Evolutionary conservation across 2,888 invertebrate genomes (phyloP), one percentile per base, ranked within the genome.

Genomic region (Lottia gigantea): DNA sequence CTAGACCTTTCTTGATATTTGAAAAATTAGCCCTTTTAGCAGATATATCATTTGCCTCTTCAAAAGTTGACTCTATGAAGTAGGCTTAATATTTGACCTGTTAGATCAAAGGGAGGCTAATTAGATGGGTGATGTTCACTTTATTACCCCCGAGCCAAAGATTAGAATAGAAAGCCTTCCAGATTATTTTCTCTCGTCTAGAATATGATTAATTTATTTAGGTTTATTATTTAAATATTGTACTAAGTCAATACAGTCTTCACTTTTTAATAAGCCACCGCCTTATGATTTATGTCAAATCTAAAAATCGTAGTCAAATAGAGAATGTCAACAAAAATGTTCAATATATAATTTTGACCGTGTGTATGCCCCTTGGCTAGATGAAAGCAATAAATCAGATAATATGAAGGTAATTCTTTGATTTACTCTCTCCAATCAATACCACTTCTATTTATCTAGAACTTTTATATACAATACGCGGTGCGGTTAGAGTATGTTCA

Each of bases 311-410:
- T 8, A 55, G 12, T 55, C 55, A 55, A 55, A 55, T 55, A 55
- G 12, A 14, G 55, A 19, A 55, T 55, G 55, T 55, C 55, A 55
- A 55, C 55, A 55, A 55, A 55, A 16, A 23, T 40, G 55, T 19
- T 19, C 23, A 55, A 55, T 55, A 55, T 55, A 55, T 23, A 55
- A 23, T 55, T 55, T 23, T 23, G 40, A 40, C 23, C 19, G 55
- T 55, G 55, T 55, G 23, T 55, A 55, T 55, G 23, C 55, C 55
- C 55, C 55, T 55, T 23, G 55, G 55, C 55, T 19, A 55, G 19
- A 55, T 23, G 19, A 55, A 55, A 19, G 19, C 55, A 23, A 55
- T 55, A 55, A 55, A 55, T 55, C 55, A 55, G 55, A 55, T 23
- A 19, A 19, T 14, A 55, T 55, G 19, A 55, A 55, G 55, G 8